Evolutionary conservation across 2,888 invertebrate genomes (phyloP).

Genomic region (Parnassius apollo): DNA sequence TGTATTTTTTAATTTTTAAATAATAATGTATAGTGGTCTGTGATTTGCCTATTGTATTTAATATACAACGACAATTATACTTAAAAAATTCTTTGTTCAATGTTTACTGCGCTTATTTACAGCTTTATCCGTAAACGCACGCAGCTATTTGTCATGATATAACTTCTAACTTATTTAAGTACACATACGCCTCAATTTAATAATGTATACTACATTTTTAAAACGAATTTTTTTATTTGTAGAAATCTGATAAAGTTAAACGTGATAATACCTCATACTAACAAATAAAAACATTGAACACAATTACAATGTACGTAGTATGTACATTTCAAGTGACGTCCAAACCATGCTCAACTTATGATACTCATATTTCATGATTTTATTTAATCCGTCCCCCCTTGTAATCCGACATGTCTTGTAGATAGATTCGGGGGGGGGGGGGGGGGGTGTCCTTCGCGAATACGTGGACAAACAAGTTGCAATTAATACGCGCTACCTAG

Average conservation of each 20-base stretch:
- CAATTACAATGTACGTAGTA: too few species aligned
- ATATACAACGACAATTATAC: constrained; percentile 21
- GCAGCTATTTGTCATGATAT: constrained; percentile 3
- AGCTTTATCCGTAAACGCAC: constrained; percentile 2
- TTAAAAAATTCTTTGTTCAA: constrained; percentile 23
- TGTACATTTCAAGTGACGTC: too few species aligned
- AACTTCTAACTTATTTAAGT: constrained; percentile 15
- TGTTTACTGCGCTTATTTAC: constrained; percentile 8
- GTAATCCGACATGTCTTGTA: too few species aligned
- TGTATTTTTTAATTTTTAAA: background rate
- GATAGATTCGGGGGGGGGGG: too few species aligned
- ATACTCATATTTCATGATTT: too few species aligned
- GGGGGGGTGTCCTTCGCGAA: too few species aligned
- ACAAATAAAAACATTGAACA: too few species aligned
- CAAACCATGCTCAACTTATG: too few species aligned
- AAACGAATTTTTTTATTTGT: constrained; percentile 1
- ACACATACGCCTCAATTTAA: constrained; percentile 19
- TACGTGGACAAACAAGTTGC: too few species aligned
- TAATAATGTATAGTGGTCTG: constrained; percentile 17
- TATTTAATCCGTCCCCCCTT: too few species aligned
- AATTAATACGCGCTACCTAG: too few species aligned
- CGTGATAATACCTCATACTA: constrained; percentile 20
- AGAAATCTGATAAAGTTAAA: constrained; percentile 16
- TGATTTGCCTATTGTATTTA: constrained; percentile 28
- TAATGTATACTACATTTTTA: constrained; percentile 19